phyloP scores from a whole-genome alignment of 2,113 vertebrate species.

The Saccopteryx leptura region DNA sequence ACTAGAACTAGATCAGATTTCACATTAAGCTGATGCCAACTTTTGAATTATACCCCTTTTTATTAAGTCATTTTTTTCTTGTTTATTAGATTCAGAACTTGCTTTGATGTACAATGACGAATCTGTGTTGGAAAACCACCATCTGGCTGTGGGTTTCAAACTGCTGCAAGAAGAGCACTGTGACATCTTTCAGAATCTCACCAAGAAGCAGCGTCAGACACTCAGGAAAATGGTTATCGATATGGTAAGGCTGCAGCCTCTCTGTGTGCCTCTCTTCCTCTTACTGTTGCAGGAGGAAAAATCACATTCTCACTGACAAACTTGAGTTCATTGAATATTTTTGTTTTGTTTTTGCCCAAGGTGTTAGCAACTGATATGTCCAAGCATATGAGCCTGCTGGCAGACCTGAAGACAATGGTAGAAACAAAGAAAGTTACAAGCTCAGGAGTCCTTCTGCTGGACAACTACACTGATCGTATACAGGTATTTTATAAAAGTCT shows the following conservation, averaged over 20 bases:
- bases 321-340: not conserved
- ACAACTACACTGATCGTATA: constrained; percentile 98
- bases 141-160: constrained; percentile 98
- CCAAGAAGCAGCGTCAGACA: constrained; percentile 96
- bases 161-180: constrained; percentile 98
- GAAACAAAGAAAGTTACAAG: constrained; percentile 99
- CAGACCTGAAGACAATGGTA: constrained; percentile 99
- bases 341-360: constrained; percentile 84
- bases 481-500: constrained; percentile 90
- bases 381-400: constrained; percentile 98
- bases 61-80: constrained; percentile 11
- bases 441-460: constrained; percentile 97
- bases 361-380: constrained; percentile 99
- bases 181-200: constrained; percentile 99
- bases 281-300: rapidly evolving
- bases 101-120: constrained; percentile 99
- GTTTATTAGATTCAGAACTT: constrained; percentile 94
- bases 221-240: constrained; percentile 99
- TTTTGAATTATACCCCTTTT: not conserved
- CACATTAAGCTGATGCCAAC: not conserved
- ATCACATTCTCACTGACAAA: rapidly evolving
- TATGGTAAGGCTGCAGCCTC: constrained; percentile 91
- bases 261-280: not conserved
- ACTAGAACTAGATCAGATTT: constrained; percentile 19
- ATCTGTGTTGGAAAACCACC: constrained; percentile 99